Base-by-base conservation (phyloP, 2,888 invertebrate species). In the Aporophyla nigra region DNA sequence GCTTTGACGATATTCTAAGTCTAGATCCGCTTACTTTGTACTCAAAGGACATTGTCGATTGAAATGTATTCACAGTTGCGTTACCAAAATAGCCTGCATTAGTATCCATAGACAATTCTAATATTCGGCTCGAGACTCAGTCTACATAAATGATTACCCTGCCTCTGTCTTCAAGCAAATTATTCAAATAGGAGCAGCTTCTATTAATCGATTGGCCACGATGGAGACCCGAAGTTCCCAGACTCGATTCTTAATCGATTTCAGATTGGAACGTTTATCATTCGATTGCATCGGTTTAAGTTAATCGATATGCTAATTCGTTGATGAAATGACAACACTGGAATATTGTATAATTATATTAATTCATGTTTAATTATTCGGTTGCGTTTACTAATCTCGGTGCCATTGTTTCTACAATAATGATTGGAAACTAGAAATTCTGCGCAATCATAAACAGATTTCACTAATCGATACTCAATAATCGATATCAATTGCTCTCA, bases 81-180 rank as follows among this genome's bases (percentile, higher is more conserved):
- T 68, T 53, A 12, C 56, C 24, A 43, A 71, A 78, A 84, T 84
- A 83, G 83, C 82, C 63, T 76, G 80, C 74, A 84, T 86, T 86
- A 83, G 72, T 53, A 61, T 74, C 65, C 62, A 53, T 72, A 72
- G 72, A 73, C 72, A 76, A 51, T 78, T 4, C 74, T 71, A 62
- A 71, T 74, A 82, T 85, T 72, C 62, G 58, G 21, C 67, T 46
- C 67, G 16, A 80, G 70, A 65, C 40, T 40, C 19, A 40, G 66
- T 74, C 69, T 84, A 76, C 86, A 77, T 84, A 85, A 85, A 80
- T 85, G 65, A 85, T 80, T 58, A 56, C 56, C 49, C 5, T n/a
- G 54, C 49, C 46, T 67, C 69, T 62, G 54, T 71, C 62, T 73
- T 56, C 27, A 19, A 70, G 70, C 67, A 84, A 86, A 86, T 85